A percentile compares a stretch with the other conserved stretches of the same genome.
phyloP scores from a whole-genome alignment of 2,888 invertebrate species.

The Ecliptopera silaceata region DNA sequence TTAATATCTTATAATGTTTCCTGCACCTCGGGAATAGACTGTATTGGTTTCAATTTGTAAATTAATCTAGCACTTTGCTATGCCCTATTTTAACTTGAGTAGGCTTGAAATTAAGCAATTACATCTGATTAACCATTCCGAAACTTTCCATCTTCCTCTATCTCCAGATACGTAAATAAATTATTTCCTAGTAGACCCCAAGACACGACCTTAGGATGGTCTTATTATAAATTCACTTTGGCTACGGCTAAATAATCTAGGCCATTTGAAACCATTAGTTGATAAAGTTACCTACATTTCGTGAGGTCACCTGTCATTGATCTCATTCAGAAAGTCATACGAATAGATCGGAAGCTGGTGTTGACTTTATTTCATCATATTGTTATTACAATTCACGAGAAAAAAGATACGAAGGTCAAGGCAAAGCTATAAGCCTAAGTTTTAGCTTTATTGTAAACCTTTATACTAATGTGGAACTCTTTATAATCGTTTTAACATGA shows the following conservation, averaged over 20 bases:
- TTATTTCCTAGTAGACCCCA: constrained; percentile 42
- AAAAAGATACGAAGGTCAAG: no score
- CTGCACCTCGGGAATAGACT: not conserved
- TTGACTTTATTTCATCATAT: constrained; percentile 18
- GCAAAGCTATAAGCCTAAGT: no score
- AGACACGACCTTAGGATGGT: constrained; percentile 58
- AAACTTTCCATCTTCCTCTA: constrained; percentile 42
- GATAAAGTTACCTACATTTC: constrained; percentile 68
- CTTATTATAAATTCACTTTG: constrained; percentile 75
- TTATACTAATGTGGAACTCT: no score
- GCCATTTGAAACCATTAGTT: constrained; percentile 65
- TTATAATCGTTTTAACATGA: no score
- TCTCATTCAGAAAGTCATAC: constrained; percentile 3
- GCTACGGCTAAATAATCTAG: constrained; percentile 57
- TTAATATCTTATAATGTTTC: constrained; percentile 21
- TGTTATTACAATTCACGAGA: no score
- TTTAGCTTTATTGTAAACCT: no score
- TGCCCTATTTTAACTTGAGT: not conserved
- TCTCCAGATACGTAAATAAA: constrained; percentile 50
- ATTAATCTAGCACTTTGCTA: not conserved
- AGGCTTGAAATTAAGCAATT: constrained; percentile 30
- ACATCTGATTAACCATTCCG: constrained; percentile 40
- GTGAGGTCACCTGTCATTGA: constrained; percentile 60
- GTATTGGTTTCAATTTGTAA: not conserved
- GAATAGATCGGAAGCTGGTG: not conserved